These are phyloP conservation scores for Carpatolechia fugitivella DNA, from an alignment of 2,888 invertebrate genomes.

Conservation along the genomic window DNA sequence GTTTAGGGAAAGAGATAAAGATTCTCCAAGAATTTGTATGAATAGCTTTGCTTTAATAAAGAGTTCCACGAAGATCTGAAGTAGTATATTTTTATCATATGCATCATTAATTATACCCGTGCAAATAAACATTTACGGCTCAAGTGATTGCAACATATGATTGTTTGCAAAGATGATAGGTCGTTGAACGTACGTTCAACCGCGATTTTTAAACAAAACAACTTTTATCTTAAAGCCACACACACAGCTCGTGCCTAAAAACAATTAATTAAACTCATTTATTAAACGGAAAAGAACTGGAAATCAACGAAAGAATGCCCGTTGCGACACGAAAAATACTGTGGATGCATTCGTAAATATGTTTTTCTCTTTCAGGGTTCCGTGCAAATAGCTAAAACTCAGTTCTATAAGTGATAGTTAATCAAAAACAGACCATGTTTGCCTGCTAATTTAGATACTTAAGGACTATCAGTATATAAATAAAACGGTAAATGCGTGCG, in stretches of 20 bases:
- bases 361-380: conserved; percentile 25
- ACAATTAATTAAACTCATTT: background rate
- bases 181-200: background rate
- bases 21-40: no score
- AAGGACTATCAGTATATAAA: no score
- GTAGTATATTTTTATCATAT: background rate
- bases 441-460: no score
- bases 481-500: no score
- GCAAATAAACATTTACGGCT: background rate
- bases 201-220: background rate
- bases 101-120: background rate
- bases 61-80: no score
- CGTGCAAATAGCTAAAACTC: no score
- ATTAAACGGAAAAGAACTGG: conserved; percentile 15
- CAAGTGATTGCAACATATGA: background rate
- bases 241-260: conserved; percentile 16
- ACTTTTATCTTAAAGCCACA: background rate
- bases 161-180: background rate
- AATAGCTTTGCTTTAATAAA: no score
- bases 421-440: no score
- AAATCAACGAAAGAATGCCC: conserved; percentile 37
- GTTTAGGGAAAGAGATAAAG: no score
- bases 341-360: conserved; percentile 55
- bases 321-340: conserved; percentile 46
- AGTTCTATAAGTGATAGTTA: no score